Conservation (phyloP, 92 coral and sea anemone species). For the Muricea muricata region DNA sequence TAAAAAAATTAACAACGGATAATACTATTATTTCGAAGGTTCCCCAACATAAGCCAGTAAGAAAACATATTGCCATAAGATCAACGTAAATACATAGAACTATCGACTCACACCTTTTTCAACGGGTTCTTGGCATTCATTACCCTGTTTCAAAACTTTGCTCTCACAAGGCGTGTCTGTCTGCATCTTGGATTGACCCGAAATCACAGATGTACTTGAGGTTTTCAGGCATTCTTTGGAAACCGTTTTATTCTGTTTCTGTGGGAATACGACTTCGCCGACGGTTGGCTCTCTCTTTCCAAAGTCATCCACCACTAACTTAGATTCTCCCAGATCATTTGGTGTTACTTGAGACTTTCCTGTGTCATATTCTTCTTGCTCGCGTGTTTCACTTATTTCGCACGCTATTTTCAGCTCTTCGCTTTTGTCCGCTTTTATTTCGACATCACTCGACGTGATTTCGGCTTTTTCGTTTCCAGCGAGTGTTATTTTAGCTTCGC, state of each 20-base stretch:
- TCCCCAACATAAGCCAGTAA: too few relatives aligned
- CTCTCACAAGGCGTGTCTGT: not conserved
- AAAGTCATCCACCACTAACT: not conserved
- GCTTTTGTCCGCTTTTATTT: not conserved
- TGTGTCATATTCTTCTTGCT: not conserved
- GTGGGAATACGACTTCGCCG: not conserved
- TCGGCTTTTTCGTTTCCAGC: not conserved
- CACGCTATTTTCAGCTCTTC: not conserved
- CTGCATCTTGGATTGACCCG: not conserved
- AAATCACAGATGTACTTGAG: not conserved
- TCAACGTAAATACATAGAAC: too few relatives aligned
- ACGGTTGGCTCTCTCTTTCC: not conserved
- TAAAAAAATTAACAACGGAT: too few relatives aligned
- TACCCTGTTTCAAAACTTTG: not conserved
- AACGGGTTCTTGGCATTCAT: not conserved
- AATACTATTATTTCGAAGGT: too few relatives aligned
- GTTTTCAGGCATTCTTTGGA: not conserved
- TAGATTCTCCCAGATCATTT: too few relatives aligned
- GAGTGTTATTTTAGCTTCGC: not conserved
- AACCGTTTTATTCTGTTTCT: not conserved
- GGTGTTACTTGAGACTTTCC: not conserved
- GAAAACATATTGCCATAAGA: too few relatives aligned
- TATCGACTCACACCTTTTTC: too few relatives aligned
- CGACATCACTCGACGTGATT: too few relatives aligned
- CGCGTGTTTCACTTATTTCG: not conserved